Base-by-base conservation (phyloP, 2,113 vertebrate species). In the Mohoua ochrocephala region DNA sequence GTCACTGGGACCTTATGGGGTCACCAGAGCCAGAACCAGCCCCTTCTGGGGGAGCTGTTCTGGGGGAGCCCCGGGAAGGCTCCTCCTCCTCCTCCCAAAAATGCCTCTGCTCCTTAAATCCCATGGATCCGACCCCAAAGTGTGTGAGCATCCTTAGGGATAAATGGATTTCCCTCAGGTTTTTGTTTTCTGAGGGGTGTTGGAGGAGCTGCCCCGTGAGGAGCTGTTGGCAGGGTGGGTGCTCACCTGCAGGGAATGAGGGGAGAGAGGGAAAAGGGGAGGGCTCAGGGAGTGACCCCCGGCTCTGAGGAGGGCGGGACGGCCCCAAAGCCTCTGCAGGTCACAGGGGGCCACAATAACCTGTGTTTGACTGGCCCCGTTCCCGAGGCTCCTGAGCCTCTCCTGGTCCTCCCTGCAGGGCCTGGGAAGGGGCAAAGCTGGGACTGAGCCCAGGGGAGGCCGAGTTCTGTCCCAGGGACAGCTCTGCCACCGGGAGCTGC, bases 101-200 rank as follows among this genome's bases (percentile, higher is more conserved):
- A 39, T 70, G 74, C 82, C 84, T 86, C 71, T 31, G 27, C 93
- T 96, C 71, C 87, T 95, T 95, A 91, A 97, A 87, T 61, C 70
- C 74, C 22, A 24, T 26, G 73, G 82, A 83, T 76, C 67, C 83
- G 37, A 77, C 94, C 81, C 77, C 81, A 73, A 75, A 79, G 64
- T 45, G 64, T 2, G 7, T 2, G 75, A 45, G 85, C 84, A 94
- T 94, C 93, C 75, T 96, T 88, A 95, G 68, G 31, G 68, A 79
- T 94, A 59, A 96, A 92, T 22, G 63, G 33, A 42, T 83, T 94
- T 90, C 79, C 44, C 84, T 64, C 81, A 45, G 91, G 44, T 56
- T 73, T 92, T 77, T 89, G 89, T 91, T 89, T 94, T 81, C 86
- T 11, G 20, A 85, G 59, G 42, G 78, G 61, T 26, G 79, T 39